Conservation (phyloP, 2,888 invertebrate genomes). For the Adineta ricciae region DNA sequence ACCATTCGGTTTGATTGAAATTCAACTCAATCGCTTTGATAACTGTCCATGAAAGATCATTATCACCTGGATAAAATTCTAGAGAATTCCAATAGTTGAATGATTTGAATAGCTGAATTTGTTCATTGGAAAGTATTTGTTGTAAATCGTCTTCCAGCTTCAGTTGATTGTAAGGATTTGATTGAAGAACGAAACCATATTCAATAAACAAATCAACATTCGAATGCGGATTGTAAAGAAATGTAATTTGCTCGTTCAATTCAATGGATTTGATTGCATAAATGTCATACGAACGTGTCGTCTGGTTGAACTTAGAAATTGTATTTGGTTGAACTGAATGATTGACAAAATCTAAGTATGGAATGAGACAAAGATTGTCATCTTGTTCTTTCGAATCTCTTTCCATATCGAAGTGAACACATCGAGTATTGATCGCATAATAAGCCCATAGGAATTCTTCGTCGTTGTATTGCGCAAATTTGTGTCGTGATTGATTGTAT, state of each 20-base stretch:
- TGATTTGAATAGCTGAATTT: background rate
- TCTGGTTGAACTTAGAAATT: background rate
- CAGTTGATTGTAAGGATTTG: background rate
- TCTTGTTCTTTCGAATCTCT: background rate
- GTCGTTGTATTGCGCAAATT: background rate
- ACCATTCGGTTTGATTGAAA: background rate
- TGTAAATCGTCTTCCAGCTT: background rate
- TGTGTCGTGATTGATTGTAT: background rate
- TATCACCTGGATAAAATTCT: background rate
- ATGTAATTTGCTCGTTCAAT: background rate
- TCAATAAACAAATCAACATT: background rate
- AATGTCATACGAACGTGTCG: background rate
- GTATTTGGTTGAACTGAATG: background rate
- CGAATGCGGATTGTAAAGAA: background rate
- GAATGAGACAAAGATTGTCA: background rate
- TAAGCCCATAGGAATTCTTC: background rate
- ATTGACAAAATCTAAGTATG: background rate
- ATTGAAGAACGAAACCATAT: background rate
- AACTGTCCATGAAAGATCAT: background rate
- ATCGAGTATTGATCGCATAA: background rate
- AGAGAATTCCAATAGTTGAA: background rate
- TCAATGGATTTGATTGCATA: background rate
- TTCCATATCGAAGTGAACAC: background rate
- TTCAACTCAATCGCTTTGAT: background rate
- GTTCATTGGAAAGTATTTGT: background rate